Evolutionary conservation across 2,797 vertebrate genomes (phyloP), one percentile per base, ranked within the genome.

Genomic region (Tapirus indicus): DNA sequence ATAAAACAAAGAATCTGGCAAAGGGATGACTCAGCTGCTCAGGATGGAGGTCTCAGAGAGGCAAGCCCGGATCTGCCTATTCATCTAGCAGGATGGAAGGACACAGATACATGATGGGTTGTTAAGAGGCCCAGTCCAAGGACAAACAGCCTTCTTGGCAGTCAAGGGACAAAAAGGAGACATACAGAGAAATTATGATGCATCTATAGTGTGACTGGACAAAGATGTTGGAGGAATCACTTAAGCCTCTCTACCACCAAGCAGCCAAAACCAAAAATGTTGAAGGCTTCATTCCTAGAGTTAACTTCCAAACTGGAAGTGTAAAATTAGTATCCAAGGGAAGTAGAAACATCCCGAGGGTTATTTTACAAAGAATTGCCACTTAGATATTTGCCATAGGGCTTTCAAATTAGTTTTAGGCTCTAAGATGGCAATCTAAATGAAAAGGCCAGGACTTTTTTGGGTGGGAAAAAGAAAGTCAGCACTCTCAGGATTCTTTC

Each of bases 1-100:
- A 79, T 35, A 62, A 54, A 89, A 44, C 66, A n/a, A 88, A 91
- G 84, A 90, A 47, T n/a, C 11, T 82, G 88, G 77, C 62, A 54
- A 82, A 88, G 41, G 93, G 52, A 74, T 95, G 93, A 88, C 85
- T 92, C 82, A 85, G 71, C 88, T 29, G 23, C 88, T 77, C 41
- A 72, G 71, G 66, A 74, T 5, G n/a, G 49, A 89, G 64, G 91
- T 77, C 88, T 92, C 60, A 0, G 87, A 5, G 18, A 88, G 89
- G 62, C 87, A 88, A 62, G 93, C 74, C 78, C 7, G 11, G 77
- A 74, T 85, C 69, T 92, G 87, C 87, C 94, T 35, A 18, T 18
- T 88, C 77, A 89, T 12, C 49, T 1, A 47, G 88, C 69, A 71
- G 92, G 84, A 77, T 60, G 79, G 84, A 68, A 84, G 58, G 72